phyloP scores from a whole-genome alignment of 1,140 invertebrate species.

The Maniola jurtina region DNA sequence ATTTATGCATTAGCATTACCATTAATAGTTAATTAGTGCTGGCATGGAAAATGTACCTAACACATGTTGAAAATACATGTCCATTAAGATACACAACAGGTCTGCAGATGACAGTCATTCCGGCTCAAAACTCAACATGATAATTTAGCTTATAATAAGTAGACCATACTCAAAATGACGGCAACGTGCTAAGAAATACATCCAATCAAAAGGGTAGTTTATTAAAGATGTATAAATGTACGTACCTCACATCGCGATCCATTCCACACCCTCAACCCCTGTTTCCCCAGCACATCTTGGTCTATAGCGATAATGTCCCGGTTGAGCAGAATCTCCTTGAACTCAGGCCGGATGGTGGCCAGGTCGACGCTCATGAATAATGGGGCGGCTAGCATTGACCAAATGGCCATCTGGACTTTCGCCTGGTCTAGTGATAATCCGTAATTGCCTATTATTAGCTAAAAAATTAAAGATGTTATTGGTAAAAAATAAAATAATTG shows the following conservation, averaged over 20 bases:
- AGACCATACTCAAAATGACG: too few relatives aligned
- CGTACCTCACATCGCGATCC: constrained; percentile 43
- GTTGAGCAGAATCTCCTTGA: constrained; percentile 89
- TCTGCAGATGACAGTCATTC: too few relatives aligned
- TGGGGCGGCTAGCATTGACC: constrained; percentile 93
- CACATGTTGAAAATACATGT: too few relatives aligned
- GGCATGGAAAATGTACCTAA: too few relatives aligned
- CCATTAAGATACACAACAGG: too few relatives aligned
- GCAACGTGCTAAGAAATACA: too few relatives aligned
- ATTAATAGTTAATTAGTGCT: too few relatives aligned
- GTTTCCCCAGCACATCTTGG: constrained; percentile 89
- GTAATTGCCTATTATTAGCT: constrained; percentile 92
- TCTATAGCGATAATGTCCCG: constrained; percentile 88
- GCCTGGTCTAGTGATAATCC: constrained; percentile 91
- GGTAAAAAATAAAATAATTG: too few relatives aligned
- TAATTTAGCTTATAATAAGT: too few relatives aligned
- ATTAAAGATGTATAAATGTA: background rate
- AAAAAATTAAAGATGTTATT: constrained; percentile 12
- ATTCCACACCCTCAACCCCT: constrained; percentile 53
- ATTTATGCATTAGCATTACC: too few relatives aligned
- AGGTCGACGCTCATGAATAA: constrained; percentile 94
- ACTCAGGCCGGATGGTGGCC: constrained; percentile 83
- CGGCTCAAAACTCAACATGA: too few relatives aligned
- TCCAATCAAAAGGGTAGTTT: too few relatives aligned
- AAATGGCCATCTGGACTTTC: constrained; percentile 93